These are phyloP conservation scores for Botia almorhae DNA, from an alignment of 2,797 vertebrate genomes.

Conservation along the genomic window DNA sequence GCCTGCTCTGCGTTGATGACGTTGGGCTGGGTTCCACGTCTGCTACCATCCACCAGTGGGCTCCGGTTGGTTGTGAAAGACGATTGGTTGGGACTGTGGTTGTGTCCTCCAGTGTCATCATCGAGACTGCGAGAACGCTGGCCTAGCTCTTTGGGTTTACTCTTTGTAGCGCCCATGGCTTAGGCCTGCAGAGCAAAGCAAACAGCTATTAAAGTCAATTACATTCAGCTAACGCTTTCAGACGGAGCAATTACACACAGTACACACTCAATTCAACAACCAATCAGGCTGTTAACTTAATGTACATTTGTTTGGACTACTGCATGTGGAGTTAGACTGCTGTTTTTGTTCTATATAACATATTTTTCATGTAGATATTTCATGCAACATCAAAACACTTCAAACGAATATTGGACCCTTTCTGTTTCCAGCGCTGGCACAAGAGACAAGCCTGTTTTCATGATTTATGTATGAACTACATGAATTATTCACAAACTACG, in stretches of 20 bases:
- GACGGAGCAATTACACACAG: too few species aligned
- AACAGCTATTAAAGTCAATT: not conserved
- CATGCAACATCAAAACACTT: not conserved
- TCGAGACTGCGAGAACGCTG: constrained; percentile 86
- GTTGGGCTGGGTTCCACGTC: constrained; percentile 74
- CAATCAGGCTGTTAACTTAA: not conserved
- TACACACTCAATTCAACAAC: not conserved
- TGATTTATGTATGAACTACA: too few species aligned
- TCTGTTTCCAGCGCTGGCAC: not conserved
- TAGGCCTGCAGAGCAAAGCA: constrained; percentile 62
- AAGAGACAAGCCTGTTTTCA: too few species aligned
- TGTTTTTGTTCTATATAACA: not conserved
- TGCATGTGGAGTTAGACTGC: not conserved
- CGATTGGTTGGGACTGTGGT: constrained; percentile 75
- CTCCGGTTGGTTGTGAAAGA: constrained; percentile 85
- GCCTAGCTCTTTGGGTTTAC: constrained; percentile 90
- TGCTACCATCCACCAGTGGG: constrained; percentile 74
- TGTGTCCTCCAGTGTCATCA: constrained; percentile 66
- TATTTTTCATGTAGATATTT: not conserved
- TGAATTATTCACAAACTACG: too few species aligned
- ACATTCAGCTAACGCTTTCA: too few species aligned
- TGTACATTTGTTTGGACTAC: not conserved
- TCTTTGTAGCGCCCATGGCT: constrained; percentile 94
- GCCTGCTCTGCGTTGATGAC: constrained; percentile 75
- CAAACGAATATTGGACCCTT: not conserved